phyloP scores from a whole-genome alignment of 2,113 vertebrate genomes.

The Sisor rabdophorus region DNA sequence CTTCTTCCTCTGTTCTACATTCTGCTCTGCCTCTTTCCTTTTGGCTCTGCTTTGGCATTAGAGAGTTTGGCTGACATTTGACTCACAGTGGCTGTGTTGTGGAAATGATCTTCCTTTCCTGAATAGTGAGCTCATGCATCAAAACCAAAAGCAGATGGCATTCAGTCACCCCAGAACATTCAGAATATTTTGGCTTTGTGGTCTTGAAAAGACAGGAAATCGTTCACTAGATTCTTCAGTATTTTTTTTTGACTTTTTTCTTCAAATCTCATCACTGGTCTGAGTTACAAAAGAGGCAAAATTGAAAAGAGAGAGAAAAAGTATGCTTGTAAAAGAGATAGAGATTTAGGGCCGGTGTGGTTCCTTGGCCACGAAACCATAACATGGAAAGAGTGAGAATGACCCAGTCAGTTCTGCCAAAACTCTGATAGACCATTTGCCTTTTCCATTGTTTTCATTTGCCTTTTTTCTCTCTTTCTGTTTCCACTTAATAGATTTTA shows the following conservation, averaged over 20 bases:
- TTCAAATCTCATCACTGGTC: conserved; percentile 16
- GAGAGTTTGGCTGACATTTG: conserved; percentile 53
- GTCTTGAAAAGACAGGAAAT: conserved; percentile 29
- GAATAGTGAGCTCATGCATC: conserved; percentile 65
- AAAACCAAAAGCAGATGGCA: conserved; percentile 60
- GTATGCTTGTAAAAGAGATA: conserved; percentile 12
- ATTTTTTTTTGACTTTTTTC: conserved; percentile 4
- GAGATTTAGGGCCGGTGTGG: conserved; percentile 47
- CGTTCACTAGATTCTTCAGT: conserved; percentile 7
- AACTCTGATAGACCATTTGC: conserved; percentile 57
- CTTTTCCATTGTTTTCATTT: conserved; percentile 46
- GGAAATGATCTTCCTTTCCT: conserved; percentile 66
- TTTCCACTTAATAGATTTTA: conserved; percentile 48
- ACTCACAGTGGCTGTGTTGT: conserved; percentile 57
- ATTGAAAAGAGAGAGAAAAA: conserved; percentile 10
- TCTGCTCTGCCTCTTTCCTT: conserved; percentile 30
- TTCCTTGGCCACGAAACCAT: conserved; percentile 56
- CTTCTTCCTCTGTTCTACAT: conserved; percentile 16
- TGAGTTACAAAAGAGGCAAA: conserved; percentile 3
- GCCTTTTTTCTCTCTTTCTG: conserved; percentile 34
- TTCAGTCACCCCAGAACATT: conserved; percentile 61
- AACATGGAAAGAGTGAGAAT: conserved; percentile 68
- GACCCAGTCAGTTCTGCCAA: conserved; percentile 55
- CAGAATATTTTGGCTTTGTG: conserved; percentile 22
- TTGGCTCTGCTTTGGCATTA: conserved; percentile 46